Evolutionary conservation across 2,797 vertebrate species (phyloP), one percentile per base, ranked within the genome.

Genomic region (Podarcis siculus): DNA sequence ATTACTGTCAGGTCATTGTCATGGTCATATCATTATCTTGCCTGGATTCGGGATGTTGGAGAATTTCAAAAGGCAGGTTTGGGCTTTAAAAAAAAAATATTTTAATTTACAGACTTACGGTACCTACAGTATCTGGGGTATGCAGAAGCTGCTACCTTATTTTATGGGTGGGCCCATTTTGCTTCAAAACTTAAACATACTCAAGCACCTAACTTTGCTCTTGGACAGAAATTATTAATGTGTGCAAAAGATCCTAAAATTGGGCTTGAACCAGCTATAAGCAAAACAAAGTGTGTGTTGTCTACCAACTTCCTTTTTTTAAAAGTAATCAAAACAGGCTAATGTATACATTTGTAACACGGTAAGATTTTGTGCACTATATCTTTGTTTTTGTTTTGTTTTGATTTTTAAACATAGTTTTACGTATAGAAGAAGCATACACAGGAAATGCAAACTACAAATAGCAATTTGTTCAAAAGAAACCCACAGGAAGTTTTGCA

Each of bases 341-440:
- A 25, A 39, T 76, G 2, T 42, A 17, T n/a, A 19, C 35, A 15
- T 75, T 15, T 58, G 23, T 15, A 64, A 61, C 17, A 64, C 90
- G 81, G 82, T 71, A 2, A 90, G 86, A 92, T 82, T 91, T 90
- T 94, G 92, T 83, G 93, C 82, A 87, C 90, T 32, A 85, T 55
- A 37, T 75, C 1, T 91, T 55, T 55, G 13, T 55, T 55, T 55
- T 55, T 4, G 13, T 55, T 55, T 55, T 49, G 45, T 49, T 49
- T 49, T 92, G 95, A 83, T 86, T 88, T 89, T 90, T 87, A 89
- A 86, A 80, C 64, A 86, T 91, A 95, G 94, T 93, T 92, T 87
- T 90, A 93, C 94, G 85, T 61, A 93, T 66, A 45, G 81, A 92
- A 30, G 69, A 83, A 88, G 71, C 81, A 79, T 64, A 80, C 5